Base-by-base conservation (phyloP, 2,797 vertebrate species). In the Gymnoscopelus braueri region DNA sequence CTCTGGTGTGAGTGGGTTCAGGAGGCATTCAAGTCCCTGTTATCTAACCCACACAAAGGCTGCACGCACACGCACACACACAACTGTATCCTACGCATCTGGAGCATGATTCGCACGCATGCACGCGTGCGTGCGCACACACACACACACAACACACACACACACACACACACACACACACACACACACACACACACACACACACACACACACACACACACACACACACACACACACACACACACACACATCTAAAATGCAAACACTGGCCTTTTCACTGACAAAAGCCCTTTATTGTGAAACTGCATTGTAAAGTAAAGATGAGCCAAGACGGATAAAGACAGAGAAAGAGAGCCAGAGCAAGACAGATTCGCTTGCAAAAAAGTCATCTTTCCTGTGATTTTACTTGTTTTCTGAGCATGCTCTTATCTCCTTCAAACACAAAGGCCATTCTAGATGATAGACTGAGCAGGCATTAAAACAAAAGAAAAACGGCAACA, bases 1-100 rank as follows among this genome's bases (percentile, higher is more conserved):
- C 74, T 79, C 60, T 58, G 66, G 73, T 63, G 55, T 74, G 67
- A 73, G 65, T 10, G 6, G 71, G 74, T 74, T 75, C 75, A 67
- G 75, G 62, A 84, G 79, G 72, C 85, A 85, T 83, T 78, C 70
- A 74, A 67, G 84, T 29, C 56, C 57, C 74, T 84, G 52, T 74
- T 61, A 73, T 80, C 75, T 76, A 63, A 75, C 78, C 63, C 57
- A 75, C 19, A 57, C 65, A 29, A 15, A 58, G 26, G 24, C 56
- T 13, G 12, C 48, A 65, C 53, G 56, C 35, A 48, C 53, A 48
- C 61, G 47, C 19, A 54, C 52, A 54, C 14, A 15, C 56, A 58
- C 56, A 15, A 44, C 39, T 44, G 39, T 44, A 44, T 7, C 8
- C 39, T 44, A 44, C 39, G 39, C 39, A 44, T 44, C 39, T 44